Percentiles rank a stretch among this genome's conserved stretches.
These are phyloP conservation scores for Macheiramphus alcinus DNA, from an alignment of 2,113 vertebrate species.

Conservation along the genomic window DNA sequence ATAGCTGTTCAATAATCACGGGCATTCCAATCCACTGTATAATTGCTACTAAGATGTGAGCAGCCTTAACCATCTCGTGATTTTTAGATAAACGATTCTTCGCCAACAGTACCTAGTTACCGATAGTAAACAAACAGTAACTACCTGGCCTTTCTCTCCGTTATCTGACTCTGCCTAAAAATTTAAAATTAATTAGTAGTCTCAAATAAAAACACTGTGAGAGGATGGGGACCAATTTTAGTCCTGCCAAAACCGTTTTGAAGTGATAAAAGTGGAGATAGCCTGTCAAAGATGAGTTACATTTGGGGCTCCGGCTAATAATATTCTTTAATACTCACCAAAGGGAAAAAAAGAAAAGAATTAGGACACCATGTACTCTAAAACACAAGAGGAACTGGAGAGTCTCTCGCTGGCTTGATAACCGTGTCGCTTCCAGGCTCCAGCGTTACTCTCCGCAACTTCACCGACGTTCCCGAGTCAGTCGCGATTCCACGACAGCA, in stretches of 20 bases:
- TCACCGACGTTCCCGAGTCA: not conserved
- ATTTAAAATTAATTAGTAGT: not conserved
- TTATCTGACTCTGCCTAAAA: not conserved
- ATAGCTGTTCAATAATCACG: not conserved
- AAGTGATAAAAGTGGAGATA: not conserved
- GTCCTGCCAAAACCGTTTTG: not conserved
- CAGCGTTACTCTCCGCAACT: not conserved
- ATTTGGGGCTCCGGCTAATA: not conserved
- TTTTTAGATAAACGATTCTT: not conserved
- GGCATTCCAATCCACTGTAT: not conserved
- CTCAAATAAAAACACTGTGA: not conserved
- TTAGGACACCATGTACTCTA: not conserved
- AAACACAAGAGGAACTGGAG: not conserved
- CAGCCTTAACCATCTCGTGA: not conserved
- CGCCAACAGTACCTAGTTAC: not conserved
- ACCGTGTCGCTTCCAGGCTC: not conserved
- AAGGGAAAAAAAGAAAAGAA: not conserved
- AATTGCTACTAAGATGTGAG: not conserved
- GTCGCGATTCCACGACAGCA: not conserved
- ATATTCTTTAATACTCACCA: not conserved
- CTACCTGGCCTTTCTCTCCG: not conserved
- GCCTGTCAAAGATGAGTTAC: not conserved
- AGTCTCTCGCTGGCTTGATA: not conserved
- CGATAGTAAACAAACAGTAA: not conserved
- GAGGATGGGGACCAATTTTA: not conserved